A percentile compares a stretch with the other conserved stretches of the same genome.
These are phyloP conservation scores for Neodon shergylaensis DNA, from an alignment of 2,113 vertebrate species.

Conservation along the genomic window DNA sequence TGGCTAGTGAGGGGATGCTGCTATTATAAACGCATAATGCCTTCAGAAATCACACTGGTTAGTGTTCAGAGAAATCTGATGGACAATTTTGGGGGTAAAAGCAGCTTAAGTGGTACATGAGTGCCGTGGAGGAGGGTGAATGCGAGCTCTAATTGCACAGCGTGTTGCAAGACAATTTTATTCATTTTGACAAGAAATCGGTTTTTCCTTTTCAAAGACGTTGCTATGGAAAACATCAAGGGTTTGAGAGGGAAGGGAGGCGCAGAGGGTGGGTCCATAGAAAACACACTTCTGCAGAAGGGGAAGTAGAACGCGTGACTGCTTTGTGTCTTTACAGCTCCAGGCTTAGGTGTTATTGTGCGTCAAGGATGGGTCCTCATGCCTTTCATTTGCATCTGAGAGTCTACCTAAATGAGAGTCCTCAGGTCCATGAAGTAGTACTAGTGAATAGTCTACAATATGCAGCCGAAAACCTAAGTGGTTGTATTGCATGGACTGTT, in stretches of 20 bases:
- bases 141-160: background rate
- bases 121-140: background rate
- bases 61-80: slow-evolving; percentile 2
- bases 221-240: slow-evolving; percentile 18
- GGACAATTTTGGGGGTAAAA: background rate
- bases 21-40: background rate
- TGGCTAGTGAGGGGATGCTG: background rate
- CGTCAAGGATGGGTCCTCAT: slow-evolving; percentile 3
- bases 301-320: slow-evolving; percentile 2
- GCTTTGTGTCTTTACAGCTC: background rate
- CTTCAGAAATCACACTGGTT: slow-evolving; percentile 8
- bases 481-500: background rate
- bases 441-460: background rate
- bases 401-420: background rate
- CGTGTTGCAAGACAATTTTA: slow-evolving; percentile 8
- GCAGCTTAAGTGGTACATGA: background rate
- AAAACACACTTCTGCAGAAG: slow-evolving; percentile 18
- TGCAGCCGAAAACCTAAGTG: background rate
- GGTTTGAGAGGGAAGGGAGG: background rate
- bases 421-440: background rate
- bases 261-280: background rate
- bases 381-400: slow-evolving; percentile 7
- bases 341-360: background rate
- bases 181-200: slow-evolving; percentile 14
- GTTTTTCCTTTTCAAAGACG: background rate